These are phyloP conservation scores for Callorhinus ursinus DNA, from an alignment of 2,113 vertebrate genomes.

Conservation along the genomic window DNA sequence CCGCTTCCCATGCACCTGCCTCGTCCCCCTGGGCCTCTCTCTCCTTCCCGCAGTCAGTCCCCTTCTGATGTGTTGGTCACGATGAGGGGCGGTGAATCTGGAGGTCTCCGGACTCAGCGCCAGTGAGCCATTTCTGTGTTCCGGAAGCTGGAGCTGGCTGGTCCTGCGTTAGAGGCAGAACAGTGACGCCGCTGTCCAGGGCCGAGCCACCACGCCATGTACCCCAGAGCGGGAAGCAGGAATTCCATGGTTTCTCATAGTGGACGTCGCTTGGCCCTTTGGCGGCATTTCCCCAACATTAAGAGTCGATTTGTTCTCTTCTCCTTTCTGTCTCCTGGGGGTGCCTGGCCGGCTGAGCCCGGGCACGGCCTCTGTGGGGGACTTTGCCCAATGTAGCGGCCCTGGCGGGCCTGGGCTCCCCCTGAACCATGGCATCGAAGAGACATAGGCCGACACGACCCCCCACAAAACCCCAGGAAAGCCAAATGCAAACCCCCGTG, in stretches of 20 bases:
- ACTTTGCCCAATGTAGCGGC: background rate
- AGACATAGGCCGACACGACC: background rate
- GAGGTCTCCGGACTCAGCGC: accelerated
- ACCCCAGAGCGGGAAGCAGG: background rate
- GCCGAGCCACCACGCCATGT: accelerated
- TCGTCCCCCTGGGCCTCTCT: background rate
- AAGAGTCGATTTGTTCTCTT: background rate
- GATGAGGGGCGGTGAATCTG: accelerated
- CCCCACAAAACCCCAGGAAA: background rate
- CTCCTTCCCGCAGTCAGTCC: accelerated
- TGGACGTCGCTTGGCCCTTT: background rate
- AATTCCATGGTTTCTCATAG: background rate
- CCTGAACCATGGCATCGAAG: background rate
- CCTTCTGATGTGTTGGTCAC: accelerated
- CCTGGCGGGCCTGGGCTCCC: accelerated
- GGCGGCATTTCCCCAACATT: background rate
- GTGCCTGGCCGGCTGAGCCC: background rate
- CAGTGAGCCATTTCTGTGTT: background rate
- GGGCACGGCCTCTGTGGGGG: accelerated
- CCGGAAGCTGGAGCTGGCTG: accelerated
- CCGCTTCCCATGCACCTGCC: background rate
- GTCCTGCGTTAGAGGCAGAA: background rate
- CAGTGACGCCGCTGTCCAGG: accelerated
- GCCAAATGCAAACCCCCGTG: accelerated
- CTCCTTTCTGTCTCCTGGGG: background rate